Evolutionary conservation across 2,888 invertebrate species (phyloP), one percentile per base, ranked within the genome.

Genomic region (Tenthredo notha): DNA sequence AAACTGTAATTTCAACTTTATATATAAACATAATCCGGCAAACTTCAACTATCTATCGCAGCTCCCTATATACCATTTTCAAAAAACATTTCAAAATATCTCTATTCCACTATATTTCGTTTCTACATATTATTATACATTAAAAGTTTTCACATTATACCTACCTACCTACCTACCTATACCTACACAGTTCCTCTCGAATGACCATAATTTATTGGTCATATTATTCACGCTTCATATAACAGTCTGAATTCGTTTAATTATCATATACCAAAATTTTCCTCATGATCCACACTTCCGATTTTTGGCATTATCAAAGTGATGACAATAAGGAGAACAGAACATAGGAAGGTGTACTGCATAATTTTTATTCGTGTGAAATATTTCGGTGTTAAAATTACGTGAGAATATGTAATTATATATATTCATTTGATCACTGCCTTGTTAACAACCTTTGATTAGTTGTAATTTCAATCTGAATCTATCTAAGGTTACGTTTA

Each of bases 1-100:
- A 74, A 43, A 74, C 74, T 74, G 74, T 74, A 74, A 74, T 74
- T 74, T 18, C 21, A 74, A 74, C 40, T 74, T 74, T 43, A 74
- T 74, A 43, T 43, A 74, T 33, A 33, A 33, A 72, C 25, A 74
- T 33, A 33, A 33, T 33, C 18, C 33, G 12, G 74, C 18, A 33
- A 74, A 74, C 74, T 74, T 29, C 12, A 74, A 74, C 74, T 43
- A 74, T 74, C 74, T 25, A 43, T 21, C 40, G 25, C 21, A 43
- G 43, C 21, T 43, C 21, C 18, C n/a, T 74, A 43, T 21, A 40
- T 12, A 43, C 43, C 74, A 21, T 74, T 74, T 74, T n/a, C 40
- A 74, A 74, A 18, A 25, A 10, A 43, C 43, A 74, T 74, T 74
- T 43, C 43, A 43, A 74, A 74, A 74, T 74, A 74, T 43, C 9